These are phyloP conservation scores for Oscheius sp. DNA, from an alignment of 2,888 invertebrate genomes.

Conservation along the genomic window DNA sequence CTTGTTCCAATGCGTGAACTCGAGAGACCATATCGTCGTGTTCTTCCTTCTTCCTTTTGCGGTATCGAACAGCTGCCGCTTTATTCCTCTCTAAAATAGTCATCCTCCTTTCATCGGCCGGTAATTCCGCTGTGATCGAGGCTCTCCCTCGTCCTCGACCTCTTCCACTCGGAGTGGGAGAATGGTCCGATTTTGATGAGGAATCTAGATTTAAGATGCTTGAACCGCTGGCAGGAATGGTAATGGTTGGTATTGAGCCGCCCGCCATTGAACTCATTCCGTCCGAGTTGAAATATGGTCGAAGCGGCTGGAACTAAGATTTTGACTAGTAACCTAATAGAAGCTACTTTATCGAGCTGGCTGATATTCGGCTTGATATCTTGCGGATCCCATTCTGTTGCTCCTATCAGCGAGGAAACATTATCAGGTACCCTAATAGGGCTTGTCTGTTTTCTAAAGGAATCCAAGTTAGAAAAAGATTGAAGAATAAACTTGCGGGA, in stretches of 20 bases:
- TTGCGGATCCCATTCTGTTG: slow-evolving; percentile 34
- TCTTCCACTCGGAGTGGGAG: slow-evolving; percentile 28
- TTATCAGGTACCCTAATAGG: slow-evolving; percentile 12
- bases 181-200: neutral
- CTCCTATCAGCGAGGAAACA: neutral
- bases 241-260: slow-evolving; percentile 20
- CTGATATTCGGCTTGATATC: slow-evolving; percentile 37
- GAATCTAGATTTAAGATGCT: slow-evolving; percentile 4
- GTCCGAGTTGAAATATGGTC: slow-evolving; percentile 8
- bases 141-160: slow-evolving; percentile 56
- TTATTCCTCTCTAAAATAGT: slow-evolving; percentile 68
- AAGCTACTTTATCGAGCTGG: slow-evolving; percentile 4
- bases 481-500: neutral
- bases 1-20: slow-evolving; percentile 64
- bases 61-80: slow-evolving; percentile 68
- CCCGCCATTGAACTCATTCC: neutral
- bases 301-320: neutral
- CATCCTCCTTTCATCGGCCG: slow-evolving; percentile 62
- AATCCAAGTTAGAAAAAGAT: neutral
- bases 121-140: slow-evolving; percentile 61
- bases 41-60: slow-evolving; percentile 70
- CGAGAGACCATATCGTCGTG: slow-evolving; percentile 67
- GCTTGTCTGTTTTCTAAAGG: slow-evolving; percentile 7
- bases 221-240: slow-evolving; percentile 14
- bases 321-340: no score